A percentile compares a stretch with the other conserved stretches of the same genome.
These are phyloP conservation scores for Rhinatrema bivittatum DNA, from an alignment of 2,797 vertebrate genomes.

Conservation along the genomic window DNA sequence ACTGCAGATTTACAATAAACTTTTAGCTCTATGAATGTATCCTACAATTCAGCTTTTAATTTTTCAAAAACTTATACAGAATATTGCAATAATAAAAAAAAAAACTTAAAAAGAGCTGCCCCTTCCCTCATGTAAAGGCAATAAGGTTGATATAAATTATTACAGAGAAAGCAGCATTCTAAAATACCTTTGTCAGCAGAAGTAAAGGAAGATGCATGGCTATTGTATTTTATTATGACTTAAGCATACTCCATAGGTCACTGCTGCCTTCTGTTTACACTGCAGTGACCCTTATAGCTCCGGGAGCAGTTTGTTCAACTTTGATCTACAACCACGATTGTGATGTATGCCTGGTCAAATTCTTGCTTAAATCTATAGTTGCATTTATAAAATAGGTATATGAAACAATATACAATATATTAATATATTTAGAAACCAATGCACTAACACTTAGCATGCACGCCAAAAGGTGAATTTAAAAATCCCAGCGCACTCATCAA, in stretches of 20 bases:
- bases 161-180: slow-evolving; percentile 5
- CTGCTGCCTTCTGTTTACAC: slow-evolving; percentile 40
- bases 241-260: slow-evolving; percentile 26
- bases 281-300: slow-evolving; percentile 35
- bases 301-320: slow-evolving; percentile 51
- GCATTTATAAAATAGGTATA: not conserved
- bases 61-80: too few species aligned
- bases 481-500: too few species aligned
- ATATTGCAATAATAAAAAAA: too few species aligned
- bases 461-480: too few species aligned
- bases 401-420: too few species aligned
- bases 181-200: slow-evolving; percentile 44
- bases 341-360: not conserved
- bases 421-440: too few species aligned
- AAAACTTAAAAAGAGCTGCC: too few species aligned
- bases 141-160: slow-evolving; percentile 32
- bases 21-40: too few species aligned
- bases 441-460: too few species aligned
- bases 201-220: slow-evolving; percentile 21
- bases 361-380: not conserved
- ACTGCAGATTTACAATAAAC: too few species aligned
- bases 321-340: slow-evolving; percentile 33
- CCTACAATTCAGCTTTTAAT: too few species aligned
- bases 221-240: slow-evolving; percentile 46
- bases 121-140: too few species aligned